Conservation (phyloP, 2,888 invertebrate species). For the Hypomecis punctinalis region DNA sequence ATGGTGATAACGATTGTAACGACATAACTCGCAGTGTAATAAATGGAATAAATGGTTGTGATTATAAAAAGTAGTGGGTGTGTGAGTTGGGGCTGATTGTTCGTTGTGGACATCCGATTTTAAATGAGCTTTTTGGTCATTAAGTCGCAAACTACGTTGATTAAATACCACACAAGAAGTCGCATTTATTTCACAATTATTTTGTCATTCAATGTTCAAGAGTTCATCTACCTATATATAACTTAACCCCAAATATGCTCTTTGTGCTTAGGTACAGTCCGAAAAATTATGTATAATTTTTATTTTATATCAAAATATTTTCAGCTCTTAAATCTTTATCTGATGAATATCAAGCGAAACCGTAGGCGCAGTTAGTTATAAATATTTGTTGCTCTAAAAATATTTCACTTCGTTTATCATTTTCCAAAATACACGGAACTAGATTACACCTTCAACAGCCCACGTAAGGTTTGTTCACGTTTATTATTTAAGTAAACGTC, state of each 20-base stretch:
- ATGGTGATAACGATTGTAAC: slow-evolving; percentile 58
- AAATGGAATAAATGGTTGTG: slow-evolving; percentile 65
- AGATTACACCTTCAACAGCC: slow-evolving; percentile 10
- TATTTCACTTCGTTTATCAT: neutral
- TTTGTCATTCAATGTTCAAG: too few relatives aligned
- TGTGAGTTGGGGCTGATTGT: slow-evolving; percentile 45
- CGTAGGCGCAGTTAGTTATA: too few relatives aligned
- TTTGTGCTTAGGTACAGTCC: too few relatives aligned
- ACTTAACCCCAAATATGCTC: too few relatives aligned
- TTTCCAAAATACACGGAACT: slow-evolving; percentile 6
- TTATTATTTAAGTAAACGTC: slow-evolving; percentile 71
- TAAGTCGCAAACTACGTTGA: neutral
- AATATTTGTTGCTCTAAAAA: neutral
- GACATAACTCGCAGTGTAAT: slow-evolving; percentile 63
- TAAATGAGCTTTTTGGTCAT: neutral
- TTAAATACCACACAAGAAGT: too few relatives aligned
- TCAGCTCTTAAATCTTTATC: too few relatives aligned
- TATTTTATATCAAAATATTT: too few relatives aligned
- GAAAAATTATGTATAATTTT: too few relatives aligned
- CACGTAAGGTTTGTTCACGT: slow-evolving; percentile 24
- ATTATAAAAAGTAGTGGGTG: slow-evolving; percentile 50
- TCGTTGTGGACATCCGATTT: slow-evolving; percentile 14
- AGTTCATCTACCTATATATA: too few relatives aligned
- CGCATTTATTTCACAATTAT: too few relatives aligned
- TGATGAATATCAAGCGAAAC: too few relatives aligned